Conservation (phyloP, 2,888 invertebrate genomes). For the Drosophila neonasuta region DNA sequence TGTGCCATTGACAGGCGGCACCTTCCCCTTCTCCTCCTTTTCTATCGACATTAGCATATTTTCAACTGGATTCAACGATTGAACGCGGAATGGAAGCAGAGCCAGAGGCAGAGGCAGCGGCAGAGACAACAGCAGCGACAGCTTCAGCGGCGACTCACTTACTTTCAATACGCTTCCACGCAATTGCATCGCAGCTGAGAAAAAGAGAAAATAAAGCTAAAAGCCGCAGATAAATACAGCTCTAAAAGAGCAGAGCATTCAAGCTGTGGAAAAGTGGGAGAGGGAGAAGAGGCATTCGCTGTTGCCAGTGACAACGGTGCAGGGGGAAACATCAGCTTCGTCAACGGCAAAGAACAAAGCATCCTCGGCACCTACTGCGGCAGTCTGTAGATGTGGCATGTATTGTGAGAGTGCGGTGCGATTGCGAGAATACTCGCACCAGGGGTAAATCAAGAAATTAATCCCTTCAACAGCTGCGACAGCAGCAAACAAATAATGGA, state of each 20-base stretch:
- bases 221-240: constrained; percentile 44
- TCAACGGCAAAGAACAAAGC: constrained; percentile 60
- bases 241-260: background rate
- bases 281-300: constrained; percentile 1
- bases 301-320: constrained; percentile 47
- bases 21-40: constrained; percentile 8
- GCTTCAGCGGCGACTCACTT: constrained; percentile 31
- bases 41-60: constrained; percentile 64
- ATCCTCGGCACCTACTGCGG: constrained; percentile 30
- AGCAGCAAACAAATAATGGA: constrained; percentile 74
- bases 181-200: constrained; percentile 66
- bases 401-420: constrained; percentile 3
- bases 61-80: constrained; percentile 28
- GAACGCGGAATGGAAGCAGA: constrained; percentile 6
- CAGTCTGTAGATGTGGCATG: constrained; percentile 16
- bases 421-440: constrained; percentile 27
- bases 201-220: constrained; percentile 33
- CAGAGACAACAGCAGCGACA: too few relatives aligned
- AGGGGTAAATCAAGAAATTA: constrained; percentile 79
- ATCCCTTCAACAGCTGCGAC: constrained; percentile 78
- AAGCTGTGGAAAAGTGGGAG: background rate
- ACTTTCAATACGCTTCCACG: constrained; percentile 71
- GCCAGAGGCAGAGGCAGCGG: background rate
- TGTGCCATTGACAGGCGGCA: constrained; percentile 55
- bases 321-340: background rate